A percentile compares a stretch with the other conserved stretches of the same genome.
phyloP scores from a whole-genome alignment of 2,113 vertebrate species.

The Scolopax mira region DNA sequence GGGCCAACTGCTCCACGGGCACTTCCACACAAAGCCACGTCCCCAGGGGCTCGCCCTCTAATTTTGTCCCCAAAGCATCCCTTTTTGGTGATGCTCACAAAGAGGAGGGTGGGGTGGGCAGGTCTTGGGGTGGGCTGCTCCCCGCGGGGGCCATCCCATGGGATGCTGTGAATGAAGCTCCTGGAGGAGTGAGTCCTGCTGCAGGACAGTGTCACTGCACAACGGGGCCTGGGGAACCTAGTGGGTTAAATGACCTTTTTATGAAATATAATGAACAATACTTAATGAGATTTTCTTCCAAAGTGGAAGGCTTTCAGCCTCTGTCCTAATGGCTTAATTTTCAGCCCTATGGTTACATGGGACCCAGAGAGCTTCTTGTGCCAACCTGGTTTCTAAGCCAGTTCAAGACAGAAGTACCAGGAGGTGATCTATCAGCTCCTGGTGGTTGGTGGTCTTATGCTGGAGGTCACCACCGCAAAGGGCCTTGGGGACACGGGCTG shows the following conservation, averaged over 20 bases:
- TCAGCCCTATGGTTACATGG: neutral
- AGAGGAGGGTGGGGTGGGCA: neutral
- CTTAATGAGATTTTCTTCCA: neutral
- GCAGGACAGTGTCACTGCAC: neutral
- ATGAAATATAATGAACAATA: neutral
- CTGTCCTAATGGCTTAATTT: neutral
- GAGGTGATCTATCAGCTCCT: neutral
- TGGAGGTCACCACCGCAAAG: neutral
- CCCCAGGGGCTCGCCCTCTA: neutral
- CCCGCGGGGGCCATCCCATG: accelerated
- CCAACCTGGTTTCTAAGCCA: neutral
- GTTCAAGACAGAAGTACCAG: neutral
- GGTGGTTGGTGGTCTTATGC: neutral
- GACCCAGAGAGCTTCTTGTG: neutral
- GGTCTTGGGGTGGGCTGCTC: neutral
- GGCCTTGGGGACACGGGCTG: neutral
- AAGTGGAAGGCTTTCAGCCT: neutral
- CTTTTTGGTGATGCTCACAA: neutral
- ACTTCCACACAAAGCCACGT: neutral
- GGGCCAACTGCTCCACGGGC: neutral
- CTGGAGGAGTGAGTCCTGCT: neutral
- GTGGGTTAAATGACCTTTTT: neutral
- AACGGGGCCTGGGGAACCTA: neutral
- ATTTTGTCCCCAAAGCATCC: neutral
- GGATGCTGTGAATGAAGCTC: accelerated